phyloP scores from a whole-genome alignment of 2,888 invertebrate species.

The Poecilus cupreus region DNA sequence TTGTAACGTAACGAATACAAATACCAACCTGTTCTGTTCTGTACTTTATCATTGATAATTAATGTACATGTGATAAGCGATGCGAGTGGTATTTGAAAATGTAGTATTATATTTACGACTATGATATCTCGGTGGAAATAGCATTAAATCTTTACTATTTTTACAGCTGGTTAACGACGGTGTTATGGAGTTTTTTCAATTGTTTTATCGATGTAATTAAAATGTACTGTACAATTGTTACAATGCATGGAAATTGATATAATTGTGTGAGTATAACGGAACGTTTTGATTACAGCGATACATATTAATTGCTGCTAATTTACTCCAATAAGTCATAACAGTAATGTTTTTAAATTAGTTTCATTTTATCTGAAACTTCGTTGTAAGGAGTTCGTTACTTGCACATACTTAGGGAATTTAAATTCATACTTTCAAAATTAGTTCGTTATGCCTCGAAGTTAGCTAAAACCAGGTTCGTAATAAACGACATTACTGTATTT shows the following conservation, averaged over 20 bases:
- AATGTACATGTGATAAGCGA: constrained; percentile 53
- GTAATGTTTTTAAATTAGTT: too few species aligned
- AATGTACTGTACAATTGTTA: not conserved
- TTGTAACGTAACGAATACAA: constrained; percentile 32
- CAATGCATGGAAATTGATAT: not conserved
- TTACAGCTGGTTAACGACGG: not conserved
- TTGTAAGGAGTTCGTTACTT: too few species aligned
- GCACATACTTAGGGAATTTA: too few species aligned
- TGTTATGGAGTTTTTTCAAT: not conserved
- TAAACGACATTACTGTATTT: too few species aligned
- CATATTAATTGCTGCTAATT: not conserved
- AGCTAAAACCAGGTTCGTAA: too few species aligned
- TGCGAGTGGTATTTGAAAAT: constrained; percentile 49
- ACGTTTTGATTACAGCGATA: not conserved
- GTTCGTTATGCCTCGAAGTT: too few species aligned
- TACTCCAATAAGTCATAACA: too few species aligned
- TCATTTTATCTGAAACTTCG: too few species aligned
- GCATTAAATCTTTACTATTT: constrained; percentile 46
- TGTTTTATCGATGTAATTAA: constrained; percentile 35
- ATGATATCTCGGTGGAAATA: constrained; percentile 21
- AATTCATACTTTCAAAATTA: too few species aligned
- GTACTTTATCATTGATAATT: constrained; percentile 51
- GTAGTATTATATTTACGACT: constrained; percentile 48
- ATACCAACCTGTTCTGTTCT: constrained; percentile 33
- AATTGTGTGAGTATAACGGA: not conserved